phyloP scores from a whole-genome alignment of 2,888 invertebrate genomes.

The Zhengitettix transpicula region DNA sequence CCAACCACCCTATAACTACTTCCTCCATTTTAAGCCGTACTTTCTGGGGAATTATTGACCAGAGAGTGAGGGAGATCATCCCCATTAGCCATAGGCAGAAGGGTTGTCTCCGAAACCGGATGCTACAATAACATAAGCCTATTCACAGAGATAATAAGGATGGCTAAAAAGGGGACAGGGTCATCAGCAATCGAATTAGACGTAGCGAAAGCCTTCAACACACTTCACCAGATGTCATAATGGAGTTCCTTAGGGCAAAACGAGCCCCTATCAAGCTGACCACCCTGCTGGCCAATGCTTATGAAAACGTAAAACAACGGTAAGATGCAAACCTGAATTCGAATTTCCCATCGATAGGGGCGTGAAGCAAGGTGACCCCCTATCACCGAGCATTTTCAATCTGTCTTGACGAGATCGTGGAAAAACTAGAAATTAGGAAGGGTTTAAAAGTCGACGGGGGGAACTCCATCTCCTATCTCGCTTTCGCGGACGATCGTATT shows the following conservation, averaged over 20 bases:
- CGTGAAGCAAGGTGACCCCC: constrained; percentile 12
- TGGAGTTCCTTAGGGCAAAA: background rate
- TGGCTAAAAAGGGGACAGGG: constrained; percentile 6
- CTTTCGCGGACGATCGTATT: constrained; percentile 12
- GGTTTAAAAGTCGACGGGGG: background rate
- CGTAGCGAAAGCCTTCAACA: constrained; percentile 16
- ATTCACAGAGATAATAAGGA: constrained; percentile 1
- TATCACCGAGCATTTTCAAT: constrained; percentile 12
- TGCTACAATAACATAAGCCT: constrained; percentile 2
- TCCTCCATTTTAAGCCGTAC: background rate
- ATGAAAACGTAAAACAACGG: too few species aligned
- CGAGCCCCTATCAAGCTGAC: background rate
- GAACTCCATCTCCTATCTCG: constrained; percentile 1
- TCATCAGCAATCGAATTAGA: constrained; percentile 10
- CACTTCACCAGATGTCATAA: constrained; percentile 13
- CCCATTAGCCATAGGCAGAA: background rate
- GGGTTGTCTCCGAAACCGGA: background rate
- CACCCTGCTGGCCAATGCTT: background rate
- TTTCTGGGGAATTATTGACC: background rate
- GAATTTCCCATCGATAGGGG: too few species aligned
- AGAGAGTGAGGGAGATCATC: background rate
- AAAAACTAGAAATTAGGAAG: background rate
- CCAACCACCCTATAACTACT: background rate
- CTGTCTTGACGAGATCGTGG: constrained; percentile 8
- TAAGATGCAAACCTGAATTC: too few species aligned